phyloP scores from a whole-genome alignment of 2,888 invertebrate species.

The Rhogogaster chlorosoma region DNA sequence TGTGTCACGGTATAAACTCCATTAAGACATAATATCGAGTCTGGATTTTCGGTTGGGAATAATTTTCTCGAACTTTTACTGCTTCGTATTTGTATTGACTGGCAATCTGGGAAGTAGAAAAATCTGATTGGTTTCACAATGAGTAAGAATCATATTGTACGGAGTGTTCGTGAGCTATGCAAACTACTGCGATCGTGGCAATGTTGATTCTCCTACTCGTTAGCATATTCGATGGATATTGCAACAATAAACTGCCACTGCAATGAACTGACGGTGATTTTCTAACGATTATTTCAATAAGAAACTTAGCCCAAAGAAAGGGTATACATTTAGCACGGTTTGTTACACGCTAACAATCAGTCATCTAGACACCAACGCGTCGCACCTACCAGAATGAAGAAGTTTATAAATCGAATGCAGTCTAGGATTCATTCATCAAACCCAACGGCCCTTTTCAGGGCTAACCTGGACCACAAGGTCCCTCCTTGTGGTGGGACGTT shows the following conservation, averaged over 20 bases:
- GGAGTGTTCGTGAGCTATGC: no score
- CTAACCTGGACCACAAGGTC: no score
- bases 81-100: background rate
- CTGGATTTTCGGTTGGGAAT: background rate
- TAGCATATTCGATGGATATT: background rate
- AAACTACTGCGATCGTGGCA: background rate
- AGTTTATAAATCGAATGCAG: no score
- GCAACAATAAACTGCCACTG: background rate
- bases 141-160: no score
- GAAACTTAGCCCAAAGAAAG: background rate
- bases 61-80: background rate
- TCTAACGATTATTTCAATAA: background rate
- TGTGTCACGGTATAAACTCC: background rate
- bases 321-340: no score
- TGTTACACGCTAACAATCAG: no score
- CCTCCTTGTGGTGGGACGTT: no score
- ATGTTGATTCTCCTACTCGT: background rate
- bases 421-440: no score
- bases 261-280: background rate
- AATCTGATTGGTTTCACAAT: background rate
- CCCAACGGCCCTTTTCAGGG: no score
- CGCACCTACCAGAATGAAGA: no score
- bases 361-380: no score
- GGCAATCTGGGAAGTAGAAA: background rate
- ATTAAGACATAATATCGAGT: background rate